Evolutionary conservation across 2,888 invertebrate species (phyloP).

Genomic region (Meghimatium bilineatum): DNA sequence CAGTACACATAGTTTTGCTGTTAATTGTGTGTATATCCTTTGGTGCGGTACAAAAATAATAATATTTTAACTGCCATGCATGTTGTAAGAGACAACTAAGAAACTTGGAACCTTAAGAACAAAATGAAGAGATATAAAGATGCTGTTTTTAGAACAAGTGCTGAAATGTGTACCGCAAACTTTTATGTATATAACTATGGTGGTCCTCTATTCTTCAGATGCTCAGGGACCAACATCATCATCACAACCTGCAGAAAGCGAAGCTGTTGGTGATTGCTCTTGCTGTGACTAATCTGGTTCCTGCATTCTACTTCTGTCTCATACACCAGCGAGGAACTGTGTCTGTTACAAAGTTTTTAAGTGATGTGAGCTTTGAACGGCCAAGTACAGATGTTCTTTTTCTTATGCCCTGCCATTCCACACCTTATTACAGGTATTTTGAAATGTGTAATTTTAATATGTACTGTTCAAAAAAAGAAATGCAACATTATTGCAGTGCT

Average conservation of each 20-base stretch:
- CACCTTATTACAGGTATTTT: conserved; percentile 87
- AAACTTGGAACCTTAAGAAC: too few species aligned
- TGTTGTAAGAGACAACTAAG: too few species aligned
- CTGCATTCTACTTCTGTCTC: conserved; percentile 84
- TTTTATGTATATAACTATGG: background rate
- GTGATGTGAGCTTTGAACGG: conserved; percentile 75
- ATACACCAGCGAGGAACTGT: conserved; percentile 89
- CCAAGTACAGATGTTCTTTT: conserved; percentile 81
- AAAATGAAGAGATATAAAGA: too few species aligned
- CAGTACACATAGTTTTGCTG: too few species aligned
- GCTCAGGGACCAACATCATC: conserved; percentile 29
- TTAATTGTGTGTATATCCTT: too few species aligned
- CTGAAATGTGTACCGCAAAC: background rate
- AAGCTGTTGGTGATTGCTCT: conserved; percentile 66
- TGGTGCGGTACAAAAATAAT: too few species aligned
- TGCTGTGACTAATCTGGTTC: conserved; percentile 73
- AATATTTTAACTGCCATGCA: too few species aligned
- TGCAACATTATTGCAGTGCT: too few species aligned
- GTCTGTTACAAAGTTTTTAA: conserved; percentile 85
- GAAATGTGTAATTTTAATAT: background rate
- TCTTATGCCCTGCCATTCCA: conserved; percentile 95
- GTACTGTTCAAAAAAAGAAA: too few species aligned
- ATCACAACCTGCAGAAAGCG: conserved; percentile 58
- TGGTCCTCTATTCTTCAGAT: background rate
- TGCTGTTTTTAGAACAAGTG: too few species aligned